Evolutionary conservation across 2,797 vertebrate species (phyloP).

Genomic region (Menidia menidia): DNA sequence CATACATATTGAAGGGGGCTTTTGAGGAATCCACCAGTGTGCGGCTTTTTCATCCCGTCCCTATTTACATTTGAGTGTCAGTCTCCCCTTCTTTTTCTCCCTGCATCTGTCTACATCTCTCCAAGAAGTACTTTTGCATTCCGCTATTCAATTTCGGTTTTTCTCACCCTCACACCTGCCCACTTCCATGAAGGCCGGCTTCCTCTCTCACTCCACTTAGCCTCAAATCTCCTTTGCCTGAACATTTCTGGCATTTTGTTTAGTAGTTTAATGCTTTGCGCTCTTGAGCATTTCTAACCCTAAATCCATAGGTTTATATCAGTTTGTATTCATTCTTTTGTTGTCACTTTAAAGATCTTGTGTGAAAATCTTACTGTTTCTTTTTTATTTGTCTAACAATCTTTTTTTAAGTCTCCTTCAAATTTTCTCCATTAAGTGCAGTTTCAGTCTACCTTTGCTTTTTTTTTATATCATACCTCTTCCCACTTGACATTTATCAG

Average conservation of each 20-base stretch:
- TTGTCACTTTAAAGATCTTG: slow-evolving; percentile 5
- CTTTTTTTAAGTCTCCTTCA: slow-evolving; percentile 5
- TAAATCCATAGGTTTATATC: slow-evolving; percentile 17
- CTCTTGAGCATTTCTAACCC: slow-evolving; percentile 16
- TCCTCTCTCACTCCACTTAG: slow-evolving; percentile 61
- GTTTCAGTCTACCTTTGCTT: slow-evolving; percentile 39
- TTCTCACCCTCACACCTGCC: slow-evolving; percentile 67
- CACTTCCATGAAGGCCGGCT: slow-evolving; percentile 36
- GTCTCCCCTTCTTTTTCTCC: slow-evolving; percentile 39
- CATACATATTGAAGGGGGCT: slow-evolving; percentile 80
- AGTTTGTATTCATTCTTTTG: slow-evolving; percentile 5
- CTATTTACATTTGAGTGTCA: slow-evolving; percentile 79
- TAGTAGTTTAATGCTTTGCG: slow-evolving; percentile 35
- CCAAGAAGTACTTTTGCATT: slow-evolving; percentile 70
- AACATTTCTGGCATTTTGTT: slow-evolving; percentile 50
- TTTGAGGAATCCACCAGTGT: slow-evolving; percentile 75
- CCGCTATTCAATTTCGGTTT: slow-evolving; percentile 61
- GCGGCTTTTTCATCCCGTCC: slow-evolving; percentile 60
- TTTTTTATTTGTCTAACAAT: not conserved
- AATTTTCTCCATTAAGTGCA: slow-evolving; percentile 34
- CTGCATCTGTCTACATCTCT: slow-evolving; percentile 60
- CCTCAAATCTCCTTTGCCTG: slow-evolving; percentile 40
- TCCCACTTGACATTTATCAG: slow-evolving; percentile 42
- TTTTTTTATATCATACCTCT: slow-evolving; percentile 14
- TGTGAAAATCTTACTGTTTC: not conserved